Base-by-base conservation (phyloP, 23 tunicate genomes). In the Styela clava region DNA sequence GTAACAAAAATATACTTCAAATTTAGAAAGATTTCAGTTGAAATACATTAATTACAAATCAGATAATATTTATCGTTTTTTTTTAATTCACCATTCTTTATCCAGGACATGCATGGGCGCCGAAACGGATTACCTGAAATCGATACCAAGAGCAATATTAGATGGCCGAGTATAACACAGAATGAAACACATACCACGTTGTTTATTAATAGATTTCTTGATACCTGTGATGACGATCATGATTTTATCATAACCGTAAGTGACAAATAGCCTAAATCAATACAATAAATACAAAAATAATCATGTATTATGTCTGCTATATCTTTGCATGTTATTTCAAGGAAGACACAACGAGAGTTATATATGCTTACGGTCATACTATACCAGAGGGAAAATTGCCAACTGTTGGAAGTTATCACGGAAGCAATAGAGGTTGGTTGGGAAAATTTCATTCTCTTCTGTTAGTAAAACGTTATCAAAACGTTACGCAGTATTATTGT, bases 151-250 rank as follows among this genome's bases (percentile, higher is more conserved):
- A 1, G 37, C n/a, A 52, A 76, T 44, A 35, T 76, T 44, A 25
- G 64, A 22, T 21, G 12, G 24, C 22, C 23, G 5, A 22, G 65
- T 22, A 23, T 52, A 1, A 52, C 12, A 24, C 65, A 76, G 37
- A 76, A 76, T 44, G 81, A 64, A 76, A 76, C 81, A 20, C 81
- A 76, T 30, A 35, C 81, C 31, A 76, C 64, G 7, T n/a, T 76
- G 0, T 24, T 76, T 44, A 21, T 76, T 19, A 26, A 76, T 44
- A 25, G 81, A 24, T 52, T n/a, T 44, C 24, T 76, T 24, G 81
- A 76, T 27, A 76, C 81, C 27, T 76, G 81, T 52, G 81, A 76
- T 56, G 81, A 76, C 21, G 1, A 26, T 35, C 64, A 76, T 44
- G 81, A 76, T 44, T 19, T 76, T 16, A 44, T 44, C 7, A 76